Conservation (phyloP, 2,888 invertebrate species). For the Callimorpha dominula region DNA sequence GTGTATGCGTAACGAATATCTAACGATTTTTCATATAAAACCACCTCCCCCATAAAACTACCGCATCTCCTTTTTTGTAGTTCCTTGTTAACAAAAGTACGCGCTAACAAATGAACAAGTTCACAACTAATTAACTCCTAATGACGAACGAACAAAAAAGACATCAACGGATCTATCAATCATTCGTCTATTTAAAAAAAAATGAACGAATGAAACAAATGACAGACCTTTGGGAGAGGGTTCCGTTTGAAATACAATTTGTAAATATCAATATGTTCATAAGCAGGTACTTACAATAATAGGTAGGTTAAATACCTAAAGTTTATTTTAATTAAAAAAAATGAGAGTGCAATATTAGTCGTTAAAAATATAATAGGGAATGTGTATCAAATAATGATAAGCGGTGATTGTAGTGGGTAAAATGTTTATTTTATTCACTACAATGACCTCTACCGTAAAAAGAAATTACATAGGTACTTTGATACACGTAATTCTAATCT, state of each 20-base stretch:
- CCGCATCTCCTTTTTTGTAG: conserved; percentile 24
- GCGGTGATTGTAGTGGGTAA: too few species aligned
- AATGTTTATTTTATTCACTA: too few species aligned
- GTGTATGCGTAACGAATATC: neutral
- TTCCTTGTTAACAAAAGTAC: conserved; percentile 47
- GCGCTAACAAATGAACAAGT: conserved; percentile 78
- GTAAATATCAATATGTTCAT: neutral
- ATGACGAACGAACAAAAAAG: conserved; percentile 82
- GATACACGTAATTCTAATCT: too few species aligned
- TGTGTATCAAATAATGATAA: too few species aligned
- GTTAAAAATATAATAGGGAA: too few species aligned
- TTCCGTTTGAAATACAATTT: conserved; percentile 18
- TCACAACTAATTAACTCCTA: conserved; percentile 83
- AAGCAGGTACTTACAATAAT: neutral
- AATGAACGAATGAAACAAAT: conserved; percentile 55
- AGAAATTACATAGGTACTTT: too few species aligned
- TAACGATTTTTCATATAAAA: neutral
- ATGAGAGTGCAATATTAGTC: too few species aligned
- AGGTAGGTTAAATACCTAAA: neutral
- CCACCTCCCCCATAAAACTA: neutral
- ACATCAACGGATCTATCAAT: conserved; percentile 81
- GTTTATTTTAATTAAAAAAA: neutral
- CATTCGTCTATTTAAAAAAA: conserved; percentile 77
- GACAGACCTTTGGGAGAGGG: conserved; percentile 32
- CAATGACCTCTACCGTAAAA: too few species aligned